Evolutionary conservation across 2,113 vertebrate genomes (phyloP), one percentile per base, ranked within the genome.

Genomic region (Chlorodrepanis virens): DNA sequence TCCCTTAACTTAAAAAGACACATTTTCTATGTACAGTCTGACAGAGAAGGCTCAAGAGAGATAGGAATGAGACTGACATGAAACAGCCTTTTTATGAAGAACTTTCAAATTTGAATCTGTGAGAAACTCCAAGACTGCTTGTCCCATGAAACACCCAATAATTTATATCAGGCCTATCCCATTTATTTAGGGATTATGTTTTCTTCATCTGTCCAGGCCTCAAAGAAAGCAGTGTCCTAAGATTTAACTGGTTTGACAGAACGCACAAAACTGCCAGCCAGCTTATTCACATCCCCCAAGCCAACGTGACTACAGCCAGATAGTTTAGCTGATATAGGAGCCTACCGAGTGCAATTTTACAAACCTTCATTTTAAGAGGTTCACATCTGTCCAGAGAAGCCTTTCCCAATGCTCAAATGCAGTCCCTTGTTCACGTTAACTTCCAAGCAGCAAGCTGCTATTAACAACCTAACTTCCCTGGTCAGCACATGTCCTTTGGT

Each of bases 401-500:
- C 42, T 72, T 82, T 91, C 31, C n/a, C 33, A 68, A 5, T 2
- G 5, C 16, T 68, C 44, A 44, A 77, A 78, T 10, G 16, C 39
- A 44, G 8, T 53, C 12, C 12, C 10, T 79, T 61, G 28, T 35
- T 91, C 11, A 52, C n/a, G 25, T 33, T 56, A 78, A 50, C 31
- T 68, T 92, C 29, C 47, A 61, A 79, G 33, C n/a, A 40, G 7
- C 31, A 44, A 64, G 42, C 53, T 53, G 11, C 47, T 90, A 8
- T 23, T 18, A 24, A 29, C 39, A 44, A 11, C 16, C 27, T 28
- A 28, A 39, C 16, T 33, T 77, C 19, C 57, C 42, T 45, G 14
- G 23, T 18, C 47, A 49, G 10, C 22, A 3, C 0, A 0, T 2
- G 16, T 49, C 21, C 28, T 54, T 84, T 56, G 12, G 57, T 64